Conservation (phyloP, 2,888 invertebrate species). For the Synergus japonicus region DNA sequence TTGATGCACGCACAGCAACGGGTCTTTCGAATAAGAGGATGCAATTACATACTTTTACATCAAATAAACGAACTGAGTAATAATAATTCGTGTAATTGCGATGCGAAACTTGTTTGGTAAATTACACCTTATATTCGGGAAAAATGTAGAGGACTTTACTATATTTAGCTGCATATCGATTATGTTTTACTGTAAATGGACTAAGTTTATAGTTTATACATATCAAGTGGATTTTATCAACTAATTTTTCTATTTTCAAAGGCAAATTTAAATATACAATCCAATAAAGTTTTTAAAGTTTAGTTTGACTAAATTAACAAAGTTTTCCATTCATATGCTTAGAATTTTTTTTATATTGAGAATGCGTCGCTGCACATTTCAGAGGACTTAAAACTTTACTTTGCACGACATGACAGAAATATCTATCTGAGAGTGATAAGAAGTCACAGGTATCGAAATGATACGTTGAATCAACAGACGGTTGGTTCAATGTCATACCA, state of each 20-base stretch:
- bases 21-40: conserved; percentile 38
- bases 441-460: conserved; percentile 14
- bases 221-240: conserved; percentile 9
- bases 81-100: conserved; percentile 39
- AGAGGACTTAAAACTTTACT: conserved; percentile 14
- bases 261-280: no score
- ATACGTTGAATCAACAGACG: conserved; percentile 25
- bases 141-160: background rate
- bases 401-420: conserved; percentile 11
- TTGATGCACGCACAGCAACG: conserved; percentile 40
- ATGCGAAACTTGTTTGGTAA: conserved; percentile 33
- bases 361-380: background rate
- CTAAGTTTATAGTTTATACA: conserved; percentile 15
- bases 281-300: background rate
- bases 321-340: background rate
- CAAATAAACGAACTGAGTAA: conserved; percentile 41
- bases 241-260: conserved; percentile 8
- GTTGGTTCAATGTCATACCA: conserved; percentile 2
- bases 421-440: conserved; percentile 35
- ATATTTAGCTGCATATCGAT: conserved; percentile 31
- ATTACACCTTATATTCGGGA: conserved; percentile 33
- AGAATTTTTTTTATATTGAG: background rate
- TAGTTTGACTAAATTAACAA: background rate
- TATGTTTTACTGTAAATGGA: conserved; percentile 20
- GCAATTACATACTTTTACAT: conserved; percentile 40